Conservation (phyloP, 2,888 invertebrate species). For the Thera obeliscata region DNA sequence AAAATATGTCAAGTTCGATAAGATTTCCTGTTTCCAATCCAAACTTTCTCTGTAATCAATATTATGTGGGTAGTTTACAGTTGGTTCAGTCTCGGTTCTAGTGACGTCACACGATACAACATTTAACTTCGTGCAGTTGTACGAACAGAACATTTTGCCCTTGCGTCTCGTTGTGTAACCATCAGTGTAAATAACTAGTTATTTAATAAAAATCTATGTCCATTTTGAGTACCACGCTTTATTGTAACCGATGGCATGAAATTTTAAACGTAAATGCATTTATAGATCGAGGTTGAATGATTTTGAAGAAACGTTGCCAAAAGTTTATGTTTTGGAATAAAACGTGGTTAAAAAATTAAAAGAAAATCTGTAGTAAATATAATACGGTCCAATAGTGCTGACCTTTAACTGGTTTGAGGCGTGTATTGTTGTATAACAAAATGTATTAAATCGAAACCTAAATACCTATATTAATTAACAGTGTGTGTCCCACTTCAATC, state of each 20-base stretch:
- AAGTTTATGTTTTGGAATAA: not conserved
- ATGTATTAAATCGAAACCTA: no score
- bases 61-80: not conserved
- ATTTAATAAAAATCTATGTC: slow-evolving; percentile 20
- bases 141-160: slow-evolving; percentile 27
- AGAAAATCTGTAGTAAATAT: slow-evolving; percentile 37
- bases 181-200: slow-evolving; percentile 44
- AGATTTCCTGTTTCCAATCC: slow-evolving; percentile 9
- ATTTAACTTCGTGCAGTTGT: slow-evolving; percentile 22
- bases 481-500: no score
- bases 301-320: slow-evolving; percentile 11
- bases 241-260: slow-evolving; percentile 31
- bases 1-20: slow-evolving; percentile 4
- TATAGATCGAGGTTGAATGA: slow-evolving; percentile 5
- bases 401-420: not conserved
- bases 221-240: slow-evolving; percentile 31
- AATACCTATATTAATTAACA: no score
- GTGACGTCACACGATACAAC: slow-evolving; percentile 23
- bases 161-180: slow-evolving; percentile 23
- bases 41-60: not conserved
- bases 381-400: not conserved
- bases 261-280: slow-evolving; percentile 26
- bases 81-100: slow-evolving; percentile 26
- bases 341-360: slow-evolving; percentile 25
- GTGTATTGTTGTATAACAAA: no score